These are phyloP conservation scores for Euphydryas editha DNA, from an alignment of 2,888 invertebrate genomes.

Conservation along the genomic window DNA sequence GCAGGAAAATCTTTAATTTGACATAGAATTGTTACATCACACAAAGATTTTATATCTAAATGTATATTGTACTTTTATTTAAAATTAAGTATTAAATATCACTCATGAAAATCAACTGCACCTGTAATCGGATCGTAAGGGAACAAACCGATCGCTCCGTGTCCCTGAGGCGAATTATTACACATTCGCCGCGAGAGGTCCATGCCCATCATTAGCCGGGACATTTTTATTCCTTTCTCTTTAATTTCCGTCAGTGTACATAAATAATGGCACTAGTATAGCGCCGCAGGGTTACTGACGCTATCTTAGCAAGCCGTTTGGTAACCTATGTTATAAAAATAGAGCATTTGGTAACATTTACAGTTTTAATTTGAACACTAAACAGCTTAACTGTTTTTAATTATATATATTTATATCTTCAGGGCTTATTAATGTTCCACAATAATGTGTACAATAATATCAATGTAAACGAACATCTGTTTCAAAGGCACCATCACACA, in stretches of 20 bases:
- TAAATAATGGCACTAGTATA: constrained; percentile 78
- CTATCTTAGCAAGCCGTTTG: constrained; percentile 50
- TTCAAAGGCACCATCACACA: constrained; percentile 42
- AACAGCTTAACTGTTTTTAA: background rate
- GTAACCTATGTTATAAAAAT: constrained; percentile 55
- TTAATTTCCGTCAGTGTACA: constrained; percentile 79
- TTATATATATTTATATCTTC: too few relatives aligned
- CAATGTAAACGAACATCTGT: constrained; percentile 28
- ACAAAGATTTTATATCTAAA: background rate
- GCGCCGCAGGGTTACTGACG: constrained; percentile 64
- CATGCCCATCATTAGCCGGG: constrained; percentile 74
- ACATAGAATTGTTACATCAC: too few relatives aligned
- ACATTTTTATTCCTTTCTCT: constrained; percentile 82
- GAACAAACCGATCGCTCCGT: constrained; percentile 46
- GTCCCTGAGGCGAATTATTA: constrained; percentile 78
- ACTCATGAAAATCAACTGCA: constrained; percentile 6
- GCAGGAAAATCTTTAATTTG: too few relatives aligned
- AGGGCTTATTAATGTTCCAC: too few relatives aligned
- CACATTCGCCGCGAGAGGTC: constrained; percentile 79
- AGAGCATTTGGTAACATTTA: background rate
- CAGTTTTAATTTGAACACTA: background rate
- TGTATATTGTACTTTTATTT: background rate
- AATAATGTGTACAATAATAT: constrained; percentile 26
- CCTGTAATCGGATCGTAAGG: constrained; percentile 22
- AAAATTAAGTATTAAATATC: background rate